Evolutionary conservation across 2,797 vertebrate species (phyloP), one percentile per base, ranked within the genome.

Genomic region (Chromis chromis): DNA sequence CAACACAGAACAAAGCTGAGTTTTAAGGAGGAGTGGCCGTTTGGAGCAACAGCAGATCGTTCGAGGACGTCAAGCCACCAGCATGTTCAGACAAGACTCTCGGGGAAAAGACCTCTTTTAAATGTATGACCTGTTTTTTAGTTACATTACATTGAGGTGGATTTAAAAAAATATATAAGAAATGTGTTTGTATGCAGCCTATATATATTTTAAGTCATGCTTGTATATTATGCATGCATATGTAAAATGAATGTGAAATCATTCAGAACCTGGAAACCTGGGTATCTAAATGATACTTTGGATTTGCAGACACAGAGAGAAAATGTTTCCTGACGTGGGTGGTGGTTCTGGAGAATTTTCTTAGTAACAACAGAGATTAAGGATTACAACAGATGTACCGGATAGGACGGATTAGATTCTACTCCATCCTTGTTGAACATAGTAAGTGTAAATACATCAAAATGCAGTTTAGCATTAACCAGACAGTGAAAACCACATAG

Each of bases 31-130:
- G 78, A 83, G 79, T 54, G 56, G 28, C 55, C 46, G 24, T 8
- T 12, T 27, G 25, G 56, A 22, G 59, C 39, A 65, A 74, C 1
- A 19, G 21, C 10, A 3, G 17, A 27, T 31, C 13, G 27, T 44
- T 46, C 16, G 22, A 36, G 10, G 56, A 65, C 13, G 4, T 22
- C 22, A 64, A 42, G 6, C 3, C 4, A 58, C 48, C 24, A 40
- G 33, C 69, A 44, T 79, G 83, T 70, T 67, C 39, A 69, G 65
- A 76, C 82, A 62, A 28, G 75, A 67, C 25, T 25, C 25, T 25
- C 25, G 25, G 25, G 25, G 25, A 49, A 69, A 1, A 10, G 4
- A 21, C 1, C 6, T 48, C 3, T 56, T 16, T 39, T 3, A 48
- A 1, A 13, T 67, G 24, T n/a, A 14, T 6, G 14, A 27, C 11